Percentiles rank a stretch among this genome's conserved stretches.
Conservation (phyloP, 35 echinoderm and acorn worm genomes). For the Amphiura filiformis region DNA sequence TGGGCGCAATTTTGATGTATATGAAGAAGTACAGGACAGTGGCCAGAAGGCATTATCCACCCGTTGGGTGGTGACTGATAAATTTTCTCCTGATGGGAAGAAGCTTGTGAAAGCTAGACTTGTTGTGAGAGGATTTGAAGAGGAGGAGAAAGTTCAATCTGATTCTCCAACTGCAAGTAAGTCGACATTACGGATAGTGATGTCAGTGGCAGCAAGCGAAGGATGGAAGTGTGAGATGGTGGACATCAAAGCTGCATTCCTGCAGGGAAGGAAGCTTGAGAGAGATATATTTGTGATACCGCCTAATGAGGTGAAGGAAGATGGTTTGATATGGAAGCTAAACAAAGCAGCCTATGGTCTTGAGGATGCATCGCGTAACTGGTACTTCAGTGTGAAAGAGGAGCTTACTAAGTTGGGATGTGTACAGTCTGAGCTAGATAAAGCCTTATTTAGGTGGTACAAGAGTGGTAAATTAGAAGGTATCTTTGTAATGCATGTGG, state of each 20-base stretch:
- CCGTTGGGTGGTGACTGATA: constrained; percentile 30
- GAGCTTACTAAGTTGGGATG: constrained; percentile 6
- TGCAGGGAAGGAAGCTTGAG: constrained; percentile 1
- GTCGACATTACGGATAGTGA: background rate
- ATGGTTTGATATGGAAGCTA: constrained; percentile 25
- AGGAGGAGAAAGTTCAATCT: constrained; percentile 9
- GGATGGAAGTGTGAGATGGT: constrained; percentile 5
- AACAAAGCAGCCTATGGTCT: constrained; percentile 12
- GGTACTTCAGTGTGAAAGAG: constrained; percentile 25
- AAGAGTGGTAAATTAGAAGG: background rate
- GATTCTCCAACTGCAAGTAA: background rate
- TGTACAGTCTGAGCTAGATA: constrained; percentile 6
- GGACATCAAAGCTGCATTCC: constrained; percentile 1
- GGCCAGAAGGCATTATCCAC: constrained; percentile 11
- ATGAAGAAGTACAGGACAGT: constrained; percentile 20
- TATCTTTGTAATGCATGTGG: constrained; percentile 2
- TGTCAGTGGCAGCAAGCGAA: constrained; percentile 14
- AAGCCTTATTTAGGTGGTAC: constrained; percentile 23
- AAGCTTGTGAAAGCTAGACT: background rate
- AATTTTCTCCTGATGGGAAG: constrained; percentile 1
- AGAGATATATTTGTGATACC: constrained; percentile 5
- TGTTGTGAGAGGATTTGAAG: background rate
- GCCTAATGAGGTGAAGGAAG: background rate
- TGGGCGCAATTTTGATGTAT: constrained; percentile 41
- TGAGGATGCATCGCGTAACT: constrained; percentile 29